These are phyloP conservation scores for Calameuta filiformis DNA, from an alignment of 2,888 invertebrate genomes.

Conservation along the genomic window DNA sequence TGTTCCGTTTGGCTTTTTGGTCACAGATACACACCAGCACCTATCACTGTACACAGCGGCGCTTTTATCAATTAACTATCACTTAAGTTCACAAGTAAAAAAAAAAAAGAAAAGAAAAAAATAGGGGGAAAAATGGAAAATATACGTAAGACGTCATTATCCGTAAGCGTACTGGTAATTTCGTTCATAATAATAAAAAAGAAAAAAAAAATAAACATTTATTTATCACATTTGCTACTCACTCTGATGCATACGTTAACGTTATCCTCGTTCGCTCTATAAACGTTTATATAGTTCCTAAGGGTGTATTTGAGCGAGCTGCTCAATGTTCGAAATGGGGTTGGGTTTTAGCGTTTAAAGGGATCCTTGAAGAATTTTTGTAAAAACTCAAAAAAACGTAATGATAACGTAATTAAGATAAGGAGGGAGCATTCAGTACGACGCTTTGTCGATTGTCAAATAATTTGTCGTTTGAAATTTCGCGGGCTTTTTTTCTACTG, in stretches of 20 bases:
- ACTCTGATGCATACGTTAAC: background rate
- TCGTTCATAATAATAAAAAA: background rate
- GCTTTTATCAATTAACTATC: constrained; percentile 48
- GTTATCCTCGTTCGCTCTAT: background rate
- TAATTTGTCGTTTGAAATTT: background rate
- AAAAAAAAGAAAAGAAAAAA: background rate
- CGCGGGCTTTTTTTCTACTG: background rate
- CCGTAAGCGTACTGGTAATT: background rate
- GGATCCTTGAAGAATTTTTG: constrained; percentile 9
- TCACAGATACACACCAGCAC: constrained; percentile 63
- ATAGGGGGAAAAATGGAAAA: background rate
- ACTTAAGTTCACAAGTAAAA: background rate
- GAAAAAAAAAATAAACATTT: background rate
- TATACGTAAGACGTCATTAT: background rate
- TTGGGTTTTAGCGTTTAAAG: constrained; percentile 47
- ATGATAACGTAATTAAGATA: too few species aligned
- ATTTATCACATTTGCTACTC: background rate
- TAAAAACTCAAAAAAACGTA: background rate
- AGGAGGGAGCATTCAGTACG: too few species aligned
- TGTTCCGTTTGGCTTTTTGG: constrained; percentile 63
- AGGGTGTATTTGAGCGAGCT: constrained; percentile 41
- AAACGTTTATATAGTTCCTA: background rate
- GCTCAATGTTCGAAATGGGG: constrained; percentile 42
- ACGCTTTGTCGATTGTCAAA: background rate
- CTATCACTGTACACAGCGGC: constrained; percentile 57